Percentiles rank a stretch among this genome's conserved stretches.
Evolutionary conservation across 1,140 invertebrate genomes (phyloP).

Genomic region (Heliconius hermathena): DNA sequence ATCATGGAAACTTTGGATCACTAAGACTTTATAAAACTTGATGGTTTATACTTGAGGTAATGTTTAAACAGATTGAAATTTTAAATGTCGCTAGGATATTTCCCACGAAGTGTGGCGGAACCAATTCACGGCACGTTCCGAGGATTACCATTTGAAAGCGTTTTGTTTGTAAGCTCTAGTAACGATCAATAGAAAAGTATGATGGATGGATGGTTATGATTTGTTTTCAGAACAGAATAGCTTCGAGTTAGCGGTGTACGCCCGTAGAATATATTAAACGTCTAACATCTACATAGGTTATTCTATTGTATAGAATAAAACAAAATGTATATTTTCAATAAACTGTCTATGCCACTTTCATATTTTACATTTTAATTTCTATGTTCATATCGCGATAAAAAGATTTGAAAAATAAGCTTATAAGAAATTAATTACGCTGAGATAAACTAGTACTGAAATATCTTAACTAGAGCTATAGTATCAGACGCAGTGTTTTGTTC

Average conservation of each 20-base stretch:
- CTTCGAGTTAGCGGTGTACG: conserved; percentile 62
- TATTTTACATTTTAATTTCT: background rate
- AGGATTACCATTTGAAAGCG: conserved; percentile 79
- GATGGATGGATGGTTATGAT: conserved; percentile 73
- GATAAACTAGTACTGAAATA: background rate
- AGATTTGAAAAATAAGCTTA: background rate
- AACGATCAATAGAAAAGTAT: conserved; percentile 75
- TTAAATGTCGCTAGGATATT: conserved; percentile 45
- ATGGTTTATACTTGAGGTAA: conserved; percentile 13
- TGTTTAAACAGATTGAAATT: conserved; percentile 27
- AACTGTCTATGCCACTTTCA: background rate
- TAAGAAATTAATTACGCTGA: background rate
- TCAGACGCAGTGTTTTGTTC: conserved; percentile 50
- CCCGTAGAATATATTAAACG: conserved; percentile 69
- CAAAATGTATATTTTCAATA: background rate
- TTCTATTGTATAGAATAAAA: conserved; percentile 2
- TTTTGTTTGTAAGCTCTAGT: conserved; percentile 75
- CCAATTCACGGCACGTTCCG: conserved; percentile 73
- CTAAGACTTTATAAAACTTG: background rate
- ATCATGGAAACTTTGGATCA: background rate
- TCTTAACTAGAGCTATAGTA: conserved; percentile 8
- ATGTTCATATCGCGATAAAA: background rate
- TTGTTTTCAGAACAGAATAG: conserved; percentile 78
- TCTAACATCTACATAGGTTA: background rate
- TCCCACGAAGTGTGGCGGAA: conserved; percentile 72